Base-by-base conservation (phyloP, 2,888 invertebrate species). In the Brachypalpus laphriformis region DNA sequence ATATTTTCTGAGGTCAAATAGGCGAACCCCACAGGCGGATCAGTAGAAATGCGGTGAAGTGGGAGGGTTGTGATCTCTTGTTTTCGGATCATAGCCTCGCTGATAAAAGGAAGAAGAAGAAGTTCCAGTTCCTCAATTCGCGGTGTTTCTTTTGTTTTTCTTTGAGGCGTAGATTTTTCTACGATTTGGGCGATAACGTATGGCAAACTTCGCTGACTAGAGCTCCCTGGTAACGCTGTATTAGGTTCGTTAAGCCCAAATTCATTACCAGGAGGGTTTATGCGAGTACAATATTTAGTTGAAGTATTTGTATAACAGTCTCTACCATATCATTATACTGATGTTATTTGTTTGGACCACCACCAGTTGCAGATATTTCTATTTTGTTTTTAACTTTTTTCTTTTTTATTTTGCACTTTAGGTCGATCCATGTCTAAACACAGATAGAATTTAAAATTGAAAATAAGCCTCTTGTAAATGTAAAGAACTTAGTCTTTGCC, bases 191-290 rank as follows among this genome's bases (percentile, higher is more conserved):
- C 5, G 9, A 18, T 11, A 47, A 1, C 20, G 3, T 47, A 0
- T 47, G 47, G 47, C 20, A 47, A 47, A 47, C 47, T 47, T 47
- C 3, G 11, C 16, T 47, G 45, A 47, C 45, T 47, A 4, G 20
- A 47, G 20, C 5, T 20, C 9, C 9, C 45, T 47, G 45, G 45
- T 45, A 45, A 20, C 8, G 18, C 9, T 18, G 1, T 45, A 45
- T n/a, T 66, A 47, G 11, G 40, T 40, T 47, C 14, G 25, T 76
- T 49, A 16, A 76, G 9, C 9, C 66, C 57, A 34, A 76, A 76
- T 49, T 68, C 51, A 20, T 14, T 28, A 8, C 51, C 61, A 37
- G 68, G 68, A 18, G 77, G 51, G 25, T 77, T 68, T 7, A 68
- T 31, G 18, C 68, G 42, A 51, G 61, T 22, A n/a, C n/a, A n/a